These are phyloP conservation scores for Polymixis lichenea DNA, from an alignment of 2,888 invertebrate species.

Conservation along the genomic window DNA sequence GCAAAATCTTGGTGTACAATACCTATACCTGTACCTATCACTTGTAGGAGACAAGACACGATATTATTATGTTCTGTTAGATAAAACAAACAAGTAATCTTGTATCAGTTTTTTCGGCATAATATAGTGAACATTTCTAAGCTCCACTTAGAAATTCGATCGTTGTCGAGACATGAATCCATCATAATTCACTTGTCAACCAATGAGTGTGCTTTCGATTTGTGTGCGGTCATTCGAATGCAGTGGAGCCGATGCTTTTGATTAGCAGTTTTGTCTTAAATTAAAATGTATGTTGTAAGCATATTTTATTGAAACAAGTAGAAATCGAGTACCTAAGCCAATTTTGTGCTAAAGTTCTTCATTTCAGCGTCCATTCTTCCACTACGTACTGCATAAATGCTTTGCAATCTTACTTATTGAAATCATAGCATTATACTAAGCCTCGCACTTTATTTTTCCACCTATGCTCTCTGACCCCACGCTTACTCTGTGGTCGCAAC, in stretches of 20 bases:
- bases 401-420: background rate
- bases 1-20: no score
- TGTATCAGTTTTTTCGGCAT: no score
- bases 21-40: no score
- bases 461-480: constrained; percentile 9
- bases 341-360: background rate
- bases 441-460: background rate
- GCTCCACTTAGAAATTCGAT: background rate
- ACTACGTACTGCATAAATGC: background rate
- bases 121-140: background rate
- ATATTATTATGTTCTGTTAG: no score
- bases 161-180: background rate
- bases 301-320: background rate
- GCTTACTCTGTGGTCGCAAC: constrained; percentile 45
- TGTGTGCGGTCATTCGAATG: background rate
- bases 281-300: background rate
- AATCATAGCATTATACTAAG: no score
- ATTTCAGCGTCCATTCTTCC: background rate
- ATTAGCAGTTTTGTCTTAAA: no score
- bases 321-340: background rate
- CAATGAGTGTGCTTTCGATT: background rate
- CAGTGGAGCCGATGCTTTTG: no score
- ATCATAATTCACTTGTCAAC: background rate
- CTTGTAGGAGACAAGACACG: no score
- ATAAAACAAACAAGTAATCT: background rate